phyloP scores from a whole-genome alignment of 2,113 vertebrate genomes.

The Nestor notabilis region DNA sequence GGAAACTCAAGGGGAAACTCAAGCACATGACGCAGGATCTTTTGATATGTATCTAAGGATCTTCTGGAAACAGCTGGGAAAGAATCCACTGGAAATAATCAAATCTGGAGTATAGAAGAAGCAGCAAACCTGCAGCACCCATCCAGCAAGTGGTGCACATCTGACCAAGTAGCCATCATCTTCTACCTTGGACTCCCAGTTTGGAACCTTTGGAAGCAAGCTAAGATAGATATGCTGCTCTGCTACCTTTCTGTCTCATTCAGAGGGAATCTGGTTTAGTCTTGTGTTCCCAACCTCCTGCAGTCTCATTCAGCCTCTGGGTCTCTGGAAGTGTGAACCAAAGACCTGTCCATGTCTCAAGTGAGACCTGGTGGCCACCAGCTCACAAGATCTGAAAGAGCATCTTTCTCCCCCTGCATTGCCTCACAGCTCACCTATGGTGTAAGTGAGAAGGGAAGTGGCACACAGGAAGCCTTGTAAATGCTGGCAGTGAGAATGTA shows the following conservation, averaged over 20 bases:
- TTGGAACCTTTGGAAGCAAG: background rate
- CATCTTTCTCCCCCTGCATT: accelerated
- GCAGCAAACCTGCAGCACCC: background rate
- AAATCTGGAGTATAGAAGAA: background rate
- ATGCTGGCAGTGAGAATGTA: background rate
- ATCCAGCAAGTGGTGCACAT: background rate
- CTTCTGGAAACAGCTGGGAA: background rate
- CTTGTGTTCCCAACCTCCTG: background rate
- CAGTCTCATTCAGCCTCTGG: background rate
- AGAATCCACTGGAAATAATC: background rate
- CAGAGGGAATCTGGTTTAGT: background rate
- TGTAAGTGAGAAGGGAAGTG: background rate
- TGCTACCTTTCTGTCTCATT: background rate
- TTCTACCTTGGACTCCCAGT: background rate
- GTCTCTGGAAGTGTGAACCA: background rate
- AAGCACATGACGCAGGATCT: background rate
- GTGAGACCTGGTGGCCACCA: background rate
- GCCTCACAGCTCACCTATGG: background rate
- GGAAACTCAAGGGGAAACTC: background rate
- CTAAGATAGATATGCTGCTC: background rate
- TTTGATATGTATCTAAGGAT: background rate
- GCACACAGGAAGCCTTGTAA: background rate
- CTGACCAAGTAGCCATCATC: background rate
- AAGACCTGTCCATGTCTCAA: background rate
- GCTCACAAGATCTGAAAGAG: background rate